phyloP scores from a whole-genome alignment of 37 sponge, comb jelly and placozoan genomes.

The Geodia barretti region DNA sequence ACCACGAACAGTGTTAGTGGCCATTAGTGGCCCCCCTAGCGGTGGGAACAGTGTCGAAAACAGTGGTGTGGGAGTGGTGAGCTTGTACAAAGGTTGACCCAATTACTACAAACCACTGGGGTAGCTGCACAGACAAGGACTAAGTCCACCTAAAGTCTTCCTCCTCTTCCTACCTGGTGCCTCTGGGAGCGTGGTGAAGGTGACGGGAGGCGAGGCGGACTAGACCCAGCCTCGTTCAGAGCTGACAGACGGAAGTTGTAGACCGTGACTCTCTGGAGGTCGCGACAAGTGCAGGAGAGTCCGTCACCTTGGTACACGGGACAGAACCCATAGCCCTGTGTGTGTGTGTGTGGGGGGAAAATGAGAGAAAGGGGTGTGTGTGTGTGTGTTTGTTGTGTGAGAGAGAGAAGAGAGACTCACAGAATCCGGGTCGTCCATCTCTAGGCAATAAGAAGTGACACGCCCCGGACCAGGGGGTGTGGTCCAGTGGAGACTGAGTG shows the following conservation, averaged over 20 bases:
- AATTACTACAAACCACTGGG: too few species aligned
- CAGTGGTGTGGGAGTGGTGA: not conserved
- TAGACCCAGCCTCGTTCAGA: slow-evolving; percentile 39
- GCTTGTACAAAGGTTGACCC: too few species aligned
- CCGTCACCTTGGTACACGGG: slow-evolving; percentile 66
- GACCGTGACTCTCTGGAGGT: slow-evolving; percentile 28
- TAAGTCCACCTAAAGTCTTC: too few species aligned
- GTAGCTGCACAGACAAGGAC: too few species aligned
- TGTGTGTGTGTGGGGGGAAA: not conserved
- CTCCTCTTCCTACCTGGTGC: slow-evolving; percentile 25
- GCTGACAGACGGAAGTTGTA: slow-evolving; percentile 62
- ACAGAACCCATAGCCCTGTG: slow-evolving; percentile 75
- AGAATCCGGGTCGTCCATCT: slow-evolving; percentile 61
- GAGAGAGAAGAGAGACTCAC: slow-evolving; percentile 27
- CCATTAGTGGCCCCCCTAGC: too few species aligned
- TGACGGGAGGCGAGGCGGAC: slow-evolving; percentile 35
- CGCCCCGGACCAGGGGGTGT: slow-evolving; percentile 36
- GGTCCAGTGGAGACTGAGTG: slow-evolving; percentile 27
- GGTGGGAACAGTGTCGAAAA: too few species aligned
- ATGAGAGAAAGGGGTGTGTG: too few species aligned
- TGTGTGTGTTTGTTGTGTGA: too few species aligned
- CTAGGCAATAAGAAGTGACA: slow-evolving; percentile 42
- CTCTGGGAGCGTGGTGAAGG: slow-evolving; percentile 37
- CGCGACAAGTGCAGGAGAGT: slow-evolving; percentile 15
- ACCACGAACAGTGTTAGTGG: too few species aligned